phyloP scores from a whole-genome alignment of 2,888 invertebrate genomes.

The Frankliniella intonsa region DNA sequence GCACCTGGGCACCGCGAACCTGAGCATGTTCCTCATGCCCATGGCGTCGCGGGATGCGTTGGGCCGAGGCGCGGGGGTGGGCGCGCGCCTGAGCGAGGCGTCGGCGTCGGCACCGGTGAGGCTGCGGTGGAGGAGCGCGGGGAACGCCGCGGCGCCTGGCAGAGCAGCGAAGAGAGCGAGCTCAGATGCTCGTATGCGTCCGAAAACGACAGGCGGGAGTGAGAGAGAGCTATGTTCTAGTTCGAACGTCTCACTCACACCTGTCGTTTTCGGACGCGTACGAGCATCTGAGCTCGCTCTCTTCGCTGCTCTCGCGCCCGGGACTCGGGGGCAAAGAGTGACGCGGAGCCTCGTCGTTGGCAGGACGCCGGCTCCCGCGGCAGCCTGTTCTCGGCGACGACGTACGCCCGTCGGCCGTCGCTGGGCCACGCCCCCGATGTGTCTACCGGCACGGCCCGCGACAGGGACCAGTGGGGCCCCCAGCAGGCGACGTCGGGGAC shows the following conservation, averaged over 20 bases:
- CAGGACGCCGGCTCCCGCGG: not conserved
- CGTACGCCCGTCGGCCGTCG: not conserved
- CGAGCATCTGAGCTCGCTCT: no score
- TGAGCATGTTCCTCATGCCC: slow-evolving; percentile 7
- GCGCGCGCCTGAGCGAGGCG: not conserved
- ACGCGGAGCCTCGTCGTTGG: no score
- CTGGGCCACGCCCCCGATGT: not conserved
- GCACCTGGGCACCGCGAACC: not conserved
- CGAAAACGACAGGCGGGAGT: no score
- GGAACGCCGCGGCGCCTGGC: no score
- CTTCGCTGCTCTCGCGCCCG: no score
- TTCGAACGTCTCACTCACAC: no score
- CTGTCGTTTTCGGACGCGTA: no score
- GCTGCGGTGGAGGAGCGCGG: no score
- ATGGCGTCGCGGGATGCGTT: not conserved
- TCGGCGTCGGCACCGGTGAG: not conserved
- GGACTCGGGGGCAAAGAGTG: no score
- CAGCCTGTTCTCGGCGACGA: not conserved
- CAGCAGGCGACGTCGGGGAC: not conserved
- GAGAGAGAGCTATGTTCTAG: no score
- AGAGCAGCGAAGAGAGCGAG: no score
- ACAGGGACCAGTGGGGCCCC: not conserved
- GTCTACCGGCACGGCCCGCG: not conserved
- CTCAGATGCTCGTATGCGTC: no score
- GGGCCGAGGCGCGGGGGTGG: not conserved